Evolutionary conservation across 1,140 invertebrate genomes (phyloP).

Genomic region (Kradibia gibbosae): DNA sequence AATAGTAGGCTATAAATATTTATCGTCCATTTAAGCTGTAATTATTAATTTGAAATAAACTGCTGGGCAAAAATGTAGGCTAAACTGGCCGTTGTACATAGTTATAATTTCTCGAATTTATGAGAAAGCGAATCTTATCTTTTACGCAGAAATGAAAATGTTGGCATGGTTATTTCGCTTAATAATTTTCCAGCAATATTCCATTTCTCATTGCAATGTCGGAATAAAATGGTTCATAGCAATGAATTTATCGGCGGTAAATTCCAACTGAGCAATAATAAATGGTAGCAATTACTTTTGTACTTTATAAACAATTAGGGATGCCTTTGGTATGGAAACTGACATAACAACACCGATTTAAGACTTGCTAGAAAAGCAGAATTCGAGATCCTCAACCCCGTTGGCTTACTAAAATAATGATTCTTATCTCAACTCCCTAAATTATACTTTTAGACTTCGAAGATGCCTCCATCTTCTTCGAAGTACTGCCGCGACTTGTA

Average conservation of each 20-base stretch:
- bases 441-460: conserved; percentile 12
- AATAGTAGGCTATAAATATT: conserved; percentile 20
- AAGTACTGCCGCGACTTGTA: background rate
- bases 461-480: conserved; percentile 5
- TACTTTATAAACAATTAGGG: conserved; percentile 44
- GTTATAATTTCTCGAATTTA: conserved; percentile 5
- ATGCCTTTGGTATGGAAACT: background rate
- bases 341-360: conserved; percentile 20
- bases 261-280: conserved; percentile 6
- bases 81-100: background rate
- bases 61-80: background rate
- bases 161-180: conserved; percentile 16
- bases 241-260: conserved; percentile 40
- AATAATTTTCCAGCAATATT: background rate
- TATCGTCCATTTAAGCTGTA: background rate
- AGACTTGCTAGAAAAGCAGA: background rate
- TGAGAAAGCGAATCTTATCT: conserved; percentile 1
- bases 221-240: conserved; percentile 5
- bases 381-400: background rate
- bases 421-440: conserved; percentile 16
- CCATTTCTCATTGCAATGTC: conserved; percentile 15
- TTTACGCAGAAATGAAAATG: conserved; percentile 37
- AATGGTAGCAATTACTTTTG: conserved; percentile 20
- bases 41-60: conserved; percentile 2
- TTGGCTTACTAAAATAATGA: conserved; percentile 1